Percentiles rank a stretch among this genome's conserved stretches.
Conservation (phyloP, 2,113 vertebrate genomes). For the Spheniscus mendiculus region DNA sequence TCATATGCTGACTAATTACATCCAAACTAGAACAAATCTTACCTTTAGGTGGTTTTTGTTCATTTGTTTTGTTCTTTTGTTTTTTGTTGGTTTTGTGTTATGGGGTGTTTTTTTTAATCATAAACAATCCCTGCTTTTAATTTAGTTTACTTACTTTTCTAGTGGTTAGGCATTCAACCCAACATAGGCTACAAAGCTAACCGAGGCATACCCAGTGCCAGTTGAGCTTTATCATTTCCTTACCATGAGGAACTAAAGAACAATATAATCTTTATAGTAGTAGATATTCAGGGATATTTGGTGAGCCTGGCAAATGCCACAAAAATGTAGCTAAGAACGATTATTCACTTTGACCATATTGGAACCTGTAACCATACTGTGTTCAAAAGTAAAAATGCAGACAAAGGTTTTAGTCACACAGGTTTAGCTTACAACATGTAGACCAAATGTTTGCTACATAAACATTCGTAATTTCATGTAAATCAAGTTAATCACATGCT, state of each 20-base stretch:
- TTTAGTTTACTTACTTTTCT: neutral
- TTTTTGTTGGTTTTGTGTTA: neutral
- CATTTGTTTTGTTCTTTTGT: neutral
- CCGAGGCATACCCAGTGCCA: accelerated
- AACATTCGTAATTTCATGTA: neutral
- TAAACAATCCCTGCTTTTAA: neutral
- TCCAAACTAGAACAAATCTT: neutral
- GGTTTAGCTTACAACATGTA: neutral
- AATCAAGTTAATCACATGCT: neutral
- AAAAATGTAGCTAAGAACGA: neutral
- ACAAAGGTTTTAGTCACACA: neutral
- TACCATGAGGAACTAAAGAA: neutral
- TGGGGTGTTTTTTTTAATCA: neutral
- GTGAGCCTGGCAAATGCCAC: neutral
- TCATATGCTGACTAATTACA: slow-evolving; percentile 10
- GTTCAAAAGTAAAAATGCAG: neutral
- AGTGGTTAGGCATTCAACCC: neutral
- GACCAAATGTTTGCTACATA: neutral
- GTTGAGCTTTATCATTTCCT: neutral
- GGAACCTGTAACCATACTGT: neutral
- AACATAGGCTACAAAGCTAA: neutral
- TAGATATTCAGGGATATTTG: neutral
- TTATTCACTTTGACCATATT: neutral
- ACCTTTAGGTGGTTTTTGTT: neutral
- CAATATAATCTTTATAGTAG: neutral